phyloP scores from a whole-genome alignment of 2,797 vertebrate species.

The Eutrigla gurnardus region DNA sequence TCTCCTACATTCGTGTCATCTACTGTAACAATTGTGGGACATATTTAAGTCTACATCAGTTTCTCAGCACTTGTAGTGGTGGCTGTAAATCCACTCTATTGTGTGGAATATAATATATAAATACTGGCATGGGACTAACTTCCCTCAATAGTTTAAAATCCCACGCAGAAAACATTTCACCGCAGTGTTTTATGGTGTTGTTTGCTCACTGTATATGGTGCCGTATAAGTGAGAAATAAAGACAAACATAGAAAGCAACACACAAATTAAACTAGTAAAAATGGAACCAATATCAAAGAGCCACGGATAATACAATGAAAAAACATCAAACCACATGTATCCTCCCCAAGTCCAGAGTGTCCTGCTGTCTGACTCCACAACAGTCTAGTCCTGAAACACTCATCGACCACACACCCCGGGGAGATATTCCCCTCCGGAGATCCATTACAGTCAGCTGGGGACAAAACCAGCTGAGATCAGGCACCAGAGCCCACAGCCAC shows the following conservation, averaged over 20 bases:
- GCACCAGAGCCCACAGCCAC: slow-evolving; percentile 39
- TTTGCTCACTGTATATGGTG: no score
- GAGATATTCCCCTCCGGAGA: slow-evolving; percentile 37
- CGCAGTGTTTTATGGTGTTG: neutral
- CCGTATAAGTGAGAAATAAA: neutral
- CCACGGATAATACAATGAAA: neutral
- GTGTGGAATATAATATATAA: neutral
- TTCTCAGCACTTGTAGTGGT: neutral
- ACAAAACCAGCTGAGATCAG: slow-evolving; percentile 59
- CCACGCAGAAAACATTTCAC: neutral
- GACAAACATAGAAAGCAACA: neutral
- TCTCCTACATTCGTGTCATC: neutral
- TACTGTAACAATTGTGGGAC: neutral
- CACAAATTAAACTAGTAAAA: neutral
- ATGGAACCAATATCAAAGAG: neutral
- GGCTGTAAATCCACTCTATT: no score
- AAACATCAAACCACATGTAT: neutral
- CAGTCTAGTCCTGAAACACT: slow-evolving; percentile 16
- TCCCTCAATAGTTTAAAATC: neutral
- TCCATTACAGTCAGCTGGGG: slow-evolving; percentile 49
- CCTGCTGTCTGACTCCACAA: neutral
- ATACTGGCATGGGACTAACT: neutral
- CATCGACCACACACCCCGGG: slow-evolving; percentile 23
- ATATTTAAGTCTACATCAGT: neutral
- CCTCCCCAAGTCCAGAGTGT: slow-evolving; percentile 1